These are phyloP conservation scores for Drosophila nr. perissopoda DNA, from an alignment of 2,888 invertebrate genomes.

Conservation along the genomic window DNA sequence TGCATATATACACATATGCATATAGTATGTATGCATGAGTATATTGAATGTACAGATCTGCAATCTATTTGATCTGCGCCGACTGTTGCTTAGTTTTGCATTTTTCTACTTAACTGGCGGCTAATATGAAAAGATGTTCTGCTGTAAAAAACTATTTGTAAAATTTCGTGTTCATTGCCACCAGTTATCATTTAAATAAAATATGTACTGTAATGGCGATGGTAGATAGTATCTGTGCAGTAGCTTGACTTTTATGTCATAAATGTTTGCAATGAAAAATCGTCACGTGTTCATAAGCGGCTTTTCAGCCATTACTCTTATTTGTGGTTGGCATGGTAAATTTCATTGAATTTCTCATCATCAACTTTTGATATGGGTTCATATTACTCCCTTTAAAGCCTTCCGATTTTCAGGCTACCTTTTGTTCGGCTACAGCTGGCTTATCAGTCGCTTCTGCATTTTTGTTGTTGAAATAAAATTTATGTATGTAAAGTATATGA, in stretches of 20 bases:
- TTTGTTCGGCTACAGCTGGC: slow-evolving; percentile 23
- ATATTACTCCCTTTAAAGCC: background rate
- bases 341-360: slow-evolving; percentile 18
- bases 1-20: slow-evolving; percentile 5
- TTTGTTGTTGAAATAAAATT: slow-evolving; percentile 22
- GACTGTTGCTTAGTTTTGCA: slow-evolving; percentile 65
- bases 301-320: slow-evolving; percentile 31
- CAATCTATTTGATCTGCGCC: slow-evolving; percentile 78
- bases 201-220: slow-evolving; percentile 1
- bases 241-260: background rate
- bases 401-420: slow-evolving; percentile 26
- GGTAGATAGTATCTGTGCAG: background rate
- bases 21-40: slow-evolving; percentile 14
- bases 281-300: slow-evolving; percentile 30
- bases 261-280: background rate
- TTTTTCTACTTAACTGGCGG: slow-evolving; percentile 63
- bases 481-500: slow-evolving; percentile 17
- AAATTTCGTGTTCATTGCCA: slow-evolving; percentile 32
- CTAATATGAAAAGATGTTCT: slow-evolving; percentile 68
- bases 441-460: slow-evolving; percentile 58
- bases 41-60: slow-evolving; percentile 28
- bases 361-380: slow-evolving; percentile 34
- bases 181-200: slow-evolving; percentile 2
- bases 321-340: slow-evolving; percentile 2
- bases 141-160: slow-evolving; percentile 32